Conservation (phyloP, 2,888 invertebrate species). For the Nymphalis c-album region DNA sequence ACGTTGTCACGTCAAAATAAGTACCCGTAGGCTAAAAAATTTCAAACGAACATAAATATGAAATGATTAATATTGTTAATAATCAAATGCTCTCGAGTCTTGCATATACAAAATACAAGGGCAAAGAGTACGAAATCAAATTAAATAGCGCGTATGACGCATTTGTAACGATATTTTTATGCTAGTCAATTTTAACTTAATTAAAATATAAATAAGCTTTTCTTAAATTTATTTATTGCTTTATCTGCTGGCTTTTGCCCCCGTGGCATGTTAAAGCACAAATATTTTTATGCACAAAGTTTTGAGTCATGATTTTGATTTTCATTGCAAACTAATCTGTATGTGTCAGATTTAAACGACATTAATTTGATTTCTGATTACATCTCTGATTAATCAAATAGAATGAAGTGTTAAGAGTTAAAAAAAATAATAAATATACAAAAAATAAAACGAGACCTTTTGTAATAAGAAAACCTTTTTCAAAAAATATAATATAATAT, state of each 20-base stretch:
- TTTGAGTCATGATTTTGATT: constrained; percentile 26
- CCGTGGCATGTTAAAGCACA: constrained; percentile 36
- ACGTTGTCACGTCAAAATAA: too few relatives aligned
- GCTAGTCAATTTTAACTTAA: constrained; percentile 32
- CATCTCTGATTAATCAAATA: too few relatives aligned
- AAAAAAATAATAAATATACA: too few relatives aligned
- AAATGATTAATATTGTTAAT: too few relatives aligned
- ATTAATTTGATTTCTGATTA: too few relatives aligned
- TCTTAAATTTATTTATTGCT: constrained; percentile 22
- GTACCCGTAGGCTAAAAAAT: too few relatives aligned
- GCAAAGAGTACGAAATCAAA: background rate
- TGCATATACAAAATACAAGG: background rate
- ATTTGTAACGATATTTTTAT: constrained; percentile 2
- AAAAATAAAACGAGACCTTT: too few relatives aligned
- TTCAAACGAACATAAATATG: too few relatives aligned
- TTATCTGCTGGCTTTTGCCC: constrained; percentile 26
- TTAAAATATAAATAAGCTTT: constrained; percentile 25
- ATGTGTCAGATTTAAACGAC: too few relatives aligned
- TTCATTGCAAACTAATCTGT: background rate
- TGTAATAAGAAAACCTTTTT: too few relatives aligned
- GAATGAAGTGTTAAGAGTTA: too few relatives aligned
- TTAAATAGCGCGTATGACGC: background rate
- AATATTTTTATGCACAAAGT: constrained; percentile 43
- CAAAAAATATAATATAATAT: too few relatives aligned
- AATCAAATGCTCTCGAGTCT: background rate